Conservation (phyloP, 1,140 invertebrate species). For the Scaptomyza pallida region DNA sequence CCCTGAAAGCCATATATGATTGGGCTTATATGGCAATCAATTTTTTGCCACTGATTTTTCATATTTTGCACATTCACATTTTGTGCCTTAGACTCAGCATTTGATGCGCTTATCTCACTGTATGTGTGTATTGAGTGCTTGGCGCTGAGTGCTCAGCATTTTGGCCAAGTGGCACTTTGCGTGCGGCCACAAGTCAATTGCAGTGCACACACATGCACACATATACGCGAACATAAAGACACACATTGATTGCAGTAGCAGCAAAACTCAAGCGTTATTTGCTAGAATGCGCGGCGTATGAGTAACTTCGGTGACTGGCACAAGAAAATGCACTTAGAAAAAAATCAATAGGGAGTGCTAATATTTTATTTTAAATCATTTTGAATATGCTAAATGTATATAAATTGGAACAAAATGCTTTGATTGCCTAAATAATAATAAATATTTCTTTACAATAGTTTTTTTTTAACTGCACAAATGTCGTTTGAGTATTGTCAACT, state of each 20-base stretch:
- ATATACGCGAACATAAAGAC: not conserved
- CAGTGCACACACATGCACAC: constrained; percentile 27
- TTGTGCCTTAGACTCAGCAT: not conserved
- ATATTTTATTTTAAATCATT: not conserved
- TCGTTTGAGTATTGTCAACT: not conserved
- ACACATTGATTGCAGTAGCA: constrained; percentile 7
- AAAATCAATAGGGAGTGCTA: not conserved
- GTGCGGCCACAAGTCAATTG: constrained; percentile 60
- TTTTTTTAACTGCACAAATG: not conserved
- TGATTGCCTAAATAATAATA: too few relatives aligned
- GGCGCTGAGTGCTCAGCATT: constrained; percentile 52
- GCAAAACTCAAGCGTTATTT: constrained; percentile 12
- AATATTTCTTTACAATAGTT: not conserved
- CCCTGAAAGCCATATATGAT: constrained; percentile 8
- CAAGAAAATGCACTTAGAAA: constrained; percentile 26
- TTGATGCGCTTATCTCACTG: too few relatives aligned
- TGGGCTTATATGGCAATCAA: too few relatives aligned
- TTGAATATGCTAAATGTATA: too few relatives aligned
- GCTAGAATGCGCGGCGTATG: constrained; percentile 55
- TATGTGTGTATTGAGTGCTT: constrained; percentile 21
- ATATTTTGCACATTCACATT: not conserved
- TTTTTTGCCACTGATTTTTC: constrained; percentile 23
- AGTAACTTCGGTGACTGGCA: constrained; percentile 41
- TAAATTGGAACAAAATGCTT: too few relatives aligned
- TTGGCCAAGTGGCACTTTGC: constrained; percentile 66